A percentile compares a stretch with the other conserved stretches of the same genome.
These are phyloP conservation scores for Taphrorychus bicolor DNA, from an alignment of 2,888 invertebrate genomes.

Conservation along the genomic window DNA sequence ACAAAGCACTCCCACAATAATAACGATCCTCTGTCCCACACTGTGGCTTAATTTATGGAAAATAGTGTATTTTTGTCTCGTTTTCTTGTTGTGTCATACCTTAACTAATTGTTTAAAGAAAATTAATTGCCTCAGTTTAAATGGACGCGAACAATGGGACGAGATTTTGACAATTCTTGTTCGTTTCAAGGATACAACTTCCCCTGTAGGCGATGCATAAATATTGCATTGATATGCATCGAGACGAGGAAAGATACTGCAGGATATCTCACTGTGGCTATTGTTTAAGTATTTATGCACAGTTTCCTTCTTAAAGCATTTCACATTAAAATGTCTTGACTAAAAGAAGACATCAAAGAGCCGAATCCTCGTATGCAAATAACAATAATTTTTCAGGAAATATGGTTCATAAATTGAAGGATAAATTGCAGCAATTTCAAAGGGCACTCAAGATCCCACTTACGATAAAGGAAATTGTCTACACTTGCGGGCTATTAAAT, in stretches of 20 bases:
- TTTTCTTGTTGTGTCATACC: neutral
- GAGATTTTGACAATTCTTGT: too few species aligned
- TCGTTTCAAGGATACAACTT: too few species aligned
- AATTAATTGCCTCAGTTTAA: neutral
- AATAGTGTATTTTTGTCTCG: neutral
- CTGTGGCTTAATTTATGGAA: slow-evolving; percentile 1
- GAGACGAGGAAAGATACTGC: neutral
- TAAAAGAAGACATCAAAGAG: neutral
- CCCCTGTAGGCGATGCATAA: too few species aligned
- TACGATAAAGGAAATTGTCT: neutral
- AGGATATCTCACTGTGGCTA: neutral
- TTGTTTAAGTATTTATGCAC: neutral
- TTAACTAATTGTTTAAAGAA: neutral
- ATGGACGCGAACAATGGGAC: too few species aligned
- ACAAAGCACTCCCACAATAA: slow-evolving; percentile 1
- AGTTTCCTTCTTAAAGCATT: neutral
- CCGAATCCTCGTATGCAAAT: neutral
- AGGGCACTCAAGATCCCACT: neutral
- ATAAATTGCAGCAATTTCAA: neutral
- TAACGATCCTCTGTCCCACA: neutral
- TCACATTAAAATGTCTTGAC: neutral
- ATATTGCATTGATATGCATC: too few species aligned
- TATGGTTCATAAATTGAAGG: slow-evolving; percentile 3
- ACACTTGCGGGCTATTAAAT: neutral
- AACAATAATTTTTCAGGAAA: neutral